Percentiles rank a stretch among this genome's conserved stretches.
Conservation (phyloP, 1,140 invertebrate species). For the Drosophila setifemur region DNA sequence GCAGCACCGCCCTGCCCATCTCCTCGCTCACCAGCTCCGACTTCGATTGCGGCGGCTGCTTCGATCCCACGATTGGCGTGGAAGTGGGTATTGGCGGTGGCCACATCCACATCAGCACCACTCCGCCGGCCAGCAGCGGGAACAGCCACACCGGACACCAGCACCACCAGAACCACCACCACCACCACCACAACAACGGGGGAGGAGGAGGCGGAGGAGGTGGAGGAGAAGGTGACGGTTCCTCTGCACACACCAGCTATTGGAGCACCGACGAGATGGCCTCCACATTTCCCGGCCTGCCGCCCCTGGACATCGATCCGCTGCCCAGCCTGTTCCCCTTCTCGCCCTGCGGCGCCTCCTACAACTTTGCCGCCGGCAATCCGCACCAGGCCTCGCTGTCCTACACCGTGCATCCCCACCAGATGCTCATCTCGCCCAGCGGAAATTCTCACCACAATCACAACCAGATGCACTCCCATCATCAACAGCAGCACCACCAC, state of each 20-base stretch:
- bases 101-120: constrained; percentile 60
- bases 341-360: constrained; percentile 87
- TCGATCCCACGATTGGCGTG: constrained; percentile 71
- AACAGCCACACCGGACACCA: constrained; percentile 28
- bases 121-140: constrained; percentile 49
- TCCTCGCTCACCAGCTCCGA: constrained; percentile 76
- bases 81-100: constrained; percentile 43
- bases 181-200: constrained; percentile 6
- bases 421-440: constrained; percentile 82
- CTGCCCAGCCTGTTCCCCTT: constrained; percentile 88
- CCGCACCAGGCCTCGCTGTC: constrained; percentile 83
- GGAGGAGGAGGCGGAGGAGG: constrained; percentile 12
- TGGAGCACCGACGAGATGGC: constrained; percentile 91
- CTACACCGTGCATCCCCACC: constrained; percentile 83
- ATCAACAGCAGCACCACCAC: constrained; percentile 48
- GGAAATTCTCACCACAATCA: constrained; percentile 53
- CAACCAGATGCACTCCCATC: constrained; percentile 34
- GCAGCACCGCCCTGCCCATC: constrained; percentile 75
- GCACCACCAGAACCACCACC: constrained; percentile 37
- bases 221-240: constrained; percentile 5
- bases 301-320: constrained; percentile 89
- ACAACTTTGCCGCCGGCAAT: constrained; percentile 84
- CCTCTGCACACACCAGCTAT: constrained; percentile 75
- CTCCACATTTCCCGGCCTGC: constrained; percentile 87
- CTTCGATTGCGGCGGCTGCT: constrained; percentile 81